Base-by-base conservation (phyloP, 2,888 invertebrate genomes). In the Linnaemya vulpina region DNA sequence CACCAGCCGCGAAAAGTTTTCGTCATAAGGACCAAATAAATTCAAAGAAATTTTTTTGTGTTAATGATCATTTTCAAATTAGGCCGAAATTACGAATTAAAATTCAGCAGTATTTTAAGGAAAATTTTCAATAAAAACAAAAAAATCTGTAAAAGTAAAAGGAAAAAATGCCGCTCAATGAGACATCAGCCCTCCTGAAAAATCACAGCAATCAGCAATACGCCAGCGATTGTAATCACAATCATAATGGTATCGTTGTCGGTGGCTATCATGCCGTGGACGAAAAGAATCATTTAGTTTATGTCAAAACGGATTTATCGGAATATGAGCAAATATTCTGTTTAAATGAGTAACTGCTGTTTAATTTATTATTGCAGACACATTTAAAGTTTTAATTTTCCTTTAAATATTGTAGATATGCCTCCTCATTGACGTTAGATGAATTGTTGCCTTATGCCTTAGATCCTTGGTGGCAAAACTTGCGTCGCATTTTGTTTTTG, bases 401-500 rank as follows among this genome's bases (percentile, higher is more conserved):
- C 35, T 51, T 55, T 2, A 15, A 25, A 65, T 71, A 17, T 80
- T 76, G 62, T 67, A 87, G 84, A 63, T 92, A 90, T 58, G 88
- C 88, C 85, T 89, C 89, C 73, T 89, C 90, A 2, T 89, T 94
- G n/a, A 93, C 93, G 10, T 87, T 92, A 40, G 94, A 94, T 80
- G 94, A 94, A 88, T 92, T 94, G 0, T 85, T 93, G 30, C 90
- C 91, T n/a, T 92, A 91, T 15, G 90, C 90, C 0, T 89, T 93
- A 78, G 93, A 94, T 86, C 90, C 92, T 0, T 92, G 93, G 87
- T 94, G 94, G 94, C 92, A 93, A 0, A 91, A 93, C 0, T 88
- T 93, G 1, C 92, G 94, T 0, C 91, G 93, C 77, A 90, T 92
- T 79, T 89, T 94, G 25, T 89, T 93, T 85, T 87, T 93, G 43